Percentiles rank a stretch among this genome's conserved stretches.
Evolutionary conservation across 1,140 invertebrate genomes (phyloP).

Genomic region (Zaprionus ghesquierei): DNA sequence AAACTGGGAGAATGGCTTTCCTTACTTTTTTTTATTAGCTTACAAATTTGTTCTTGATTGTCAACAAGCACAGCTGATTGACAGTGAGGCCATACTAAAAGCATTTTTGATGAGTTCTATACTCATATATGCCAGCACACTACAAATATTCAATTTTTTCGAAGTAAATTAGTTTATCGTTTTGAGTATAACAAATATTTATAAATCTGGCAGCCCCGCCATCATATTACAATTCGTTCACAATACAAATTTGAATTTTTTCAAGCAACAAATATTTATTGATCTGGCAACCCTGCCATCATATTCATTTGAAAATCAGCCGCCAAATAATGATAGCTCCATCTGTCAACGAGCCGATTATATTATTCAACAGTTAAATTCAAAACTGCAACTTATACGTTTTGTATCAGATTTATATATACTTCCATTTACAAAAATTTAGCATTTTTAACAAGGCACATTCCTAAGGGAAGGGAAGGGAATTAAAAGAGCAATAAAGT

Average conservation of each 20-base stretch:
- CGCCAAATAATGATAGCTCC: neutral
- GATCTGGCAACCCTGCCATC: neutral
- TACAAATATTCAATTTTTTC: neutral
- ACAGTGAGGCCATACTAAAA: neutral
- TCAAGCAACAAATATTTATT: no score
- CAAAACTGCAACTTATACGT: neutral
- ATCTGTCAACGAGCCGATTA: neutral
- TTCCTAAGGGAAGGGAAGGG: neutral
- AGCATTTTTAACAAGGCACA: constrained; percentile 39
- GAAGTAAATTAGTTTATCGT: no score
- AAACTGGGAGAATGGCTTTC: no score
- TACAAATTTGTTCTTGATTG: neutral
- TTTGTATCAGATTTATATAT: constrained; percentile 34
- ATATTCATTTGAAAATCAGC: neutral
- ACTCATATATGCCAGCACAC: neutral
- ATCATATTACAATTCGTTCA: no score
- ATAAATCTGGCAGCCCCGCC: no score
- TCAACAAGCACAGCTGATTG: neutral
- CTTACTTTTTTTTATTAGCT: no score
- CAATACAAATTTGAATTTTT: neutral
- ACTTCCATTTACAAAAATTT: constrained; percentile 15
- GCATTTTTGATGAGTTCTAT: neutral
- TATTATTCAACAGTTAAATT: neutral
- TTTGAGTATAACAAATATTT: no score
- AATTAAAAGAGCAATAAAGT: constrained; percentile 25